These are phyloP conservation scores for Diadromus collaris DNA, from an alignment of 2,888 invertebrate genomes.

Conservation along the genomic window DNA sequence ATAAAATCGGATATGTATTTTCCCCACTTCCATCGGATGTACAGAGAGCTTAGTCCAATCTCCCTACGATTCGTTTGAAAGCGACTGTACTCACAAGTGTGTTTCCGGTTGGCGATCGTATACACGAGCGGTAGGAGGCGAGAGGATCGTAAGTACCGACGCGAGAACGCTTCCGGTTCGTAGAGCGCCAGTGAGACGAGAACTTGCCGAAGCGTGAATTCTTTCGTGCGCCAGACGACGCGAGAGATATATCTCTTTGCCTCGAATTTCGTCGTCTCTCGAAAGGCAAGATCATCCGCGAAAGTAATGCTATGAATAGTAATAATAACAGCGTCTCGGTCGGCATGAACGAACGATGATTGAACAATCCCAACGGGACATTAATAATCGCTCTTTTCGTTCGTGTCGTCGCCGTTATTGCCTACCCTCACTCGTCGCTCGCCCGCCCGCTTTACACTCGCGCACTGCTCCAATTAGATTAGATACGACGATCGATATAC, in stretches of 20 bases:
- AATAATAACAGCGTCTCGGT: slow-evolving; percentile 7
- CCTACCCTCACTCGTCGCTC: slow-evolving; percentile 24
- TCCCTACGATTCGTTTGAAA: slow-evolving; percentile 44
- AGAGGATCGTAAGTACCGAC: slow-evolving; percentile 53
- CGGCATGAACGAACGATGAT: not conserved
- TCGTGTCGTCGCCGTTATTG: not conserved
- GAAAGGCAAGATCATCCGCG: slow-evolving; percentile 38
- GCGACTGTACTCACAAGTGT: slow-evolving; percentile 45
- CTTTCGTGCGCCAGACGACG: slow-evolving; percentile 30
- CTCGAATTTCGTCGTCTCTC: slow-evolving; percentile 37
- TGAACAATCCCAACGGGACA: slow-evolving; percentile 27
- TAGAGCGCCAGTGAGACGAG: slow-evolving; percentile 42
- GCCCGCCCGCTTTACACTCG: slow-evolving; percentile 26
- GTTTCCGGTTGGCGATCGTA: slow-evolving; percentile 59
- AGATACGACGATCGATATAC: slow-evolving; percentile 60
- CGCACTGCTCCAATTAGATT: slow-evolving; percentile 62
- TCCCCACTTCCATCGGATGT: not conserved
- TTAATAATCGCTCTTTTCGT: slow-evolving; percentile 39
- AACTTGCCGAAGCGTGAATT: slow-evolving; percentile 65
- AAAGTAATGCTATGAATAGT: slow-evolving; percentile 6
- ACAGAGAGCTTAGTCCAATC: not conserved
- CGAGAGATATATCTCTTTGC: slow-evolving; percentile 39
- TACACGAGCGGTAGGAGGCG: slow-evolving; percentile 35
- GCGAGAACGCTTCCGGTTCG: slow-evolving; percentile 59
- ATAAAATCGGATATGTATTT: slow-evolving; percentile 18